phyloP scores from a whole-genome alignment of 2,888 invertebrate species.

The Himalopsyche kuldschensis region DNA sequence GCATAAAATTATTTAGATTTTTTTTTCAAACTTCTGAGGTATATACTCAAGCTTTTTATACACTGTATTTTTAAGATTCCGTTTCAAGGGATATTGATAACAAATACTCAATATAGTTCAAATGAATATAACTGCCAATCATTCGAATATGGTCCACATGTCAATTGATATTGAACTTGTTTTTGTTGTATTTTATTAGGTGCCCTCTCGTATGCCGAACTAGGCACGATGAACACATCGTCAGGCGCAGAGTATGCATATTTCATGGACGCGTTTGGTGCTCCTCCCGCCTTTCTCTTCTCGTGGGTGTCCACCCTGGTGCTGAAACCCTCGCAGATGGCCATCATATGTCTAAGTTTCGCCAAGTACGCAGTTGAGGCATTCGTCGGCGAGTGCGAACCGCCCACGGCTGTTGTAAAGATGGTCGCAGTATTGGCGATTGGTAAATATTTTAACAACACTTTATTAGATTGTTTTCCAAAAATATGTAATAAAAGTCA shows the following conservation, averaged over 20 bases:
- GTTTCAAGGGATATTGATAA: too few species aligned
- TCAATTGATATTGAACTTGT: too few species aligned
- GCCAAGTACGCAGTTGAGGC: constrained; percentile 93
- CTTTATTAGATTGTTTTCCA: background rate
- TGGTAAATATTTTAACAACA: constrained; percentile 56
- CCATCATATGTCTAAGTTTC: constrained; percentile 90
- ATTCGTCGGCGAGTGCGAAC: constrained; percentile 83
- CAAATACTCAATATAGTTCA: too few species aligned
- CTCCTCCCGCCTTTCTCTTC: constrained; percentile 88
- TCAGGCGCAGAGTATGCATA: constrained; percentile 95
- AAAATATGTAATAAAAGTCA: too few species aligned
- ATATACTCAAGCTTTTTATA: too few species aligned
- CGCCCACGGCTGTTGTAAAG: constrained; percentile 84
- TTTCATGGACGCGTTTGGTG: constrained; percentile 93
- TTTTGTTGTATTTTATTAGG: constrained; percentile 52
- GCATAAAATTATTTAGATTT: too few species aligned
- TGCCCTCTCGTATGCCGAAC: constrained; percentile 89
- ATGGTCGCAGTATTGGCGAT: constrained; percentile 86
- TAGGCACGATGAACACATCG: constrained; percentile 94
- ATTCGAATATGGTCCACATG: too few species aligned
- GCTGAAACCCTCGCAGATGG: constrained; percentile 91
- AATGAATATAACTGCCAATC: too few species aligned
- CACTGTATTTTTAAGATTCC: too few species aligned
- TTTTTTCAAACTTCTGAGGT: too few species aligned
- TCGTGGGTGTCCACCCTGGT: constrained; percentile 93